Percentiles rank a stretch among this genome's conserved stretches.
Conservation (phyloP, 2,888 invertebrate species). For the Dynastes maya region DNA sequence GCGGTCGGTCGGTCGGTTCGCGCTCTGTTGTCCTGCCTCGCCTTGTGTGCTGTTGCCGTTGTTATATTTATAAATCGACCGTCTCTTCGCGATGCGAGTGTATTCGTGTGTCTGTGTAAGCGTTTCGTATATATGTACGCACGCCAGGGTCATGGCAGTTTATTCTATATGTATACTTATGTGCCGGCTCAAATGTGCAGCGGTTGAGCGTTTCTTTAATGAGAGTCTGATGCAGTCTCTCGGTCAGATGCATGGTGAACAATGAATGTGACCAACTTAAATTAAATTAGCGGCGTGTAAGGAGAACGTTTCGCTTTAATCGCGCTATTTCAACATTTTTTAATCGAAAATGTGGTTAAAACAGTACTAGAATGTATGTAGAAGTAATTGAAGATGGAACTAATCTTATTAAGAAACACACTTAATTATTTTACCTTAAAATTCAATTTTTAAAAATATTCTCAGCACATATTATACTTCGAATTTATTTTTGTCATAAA, state of each 20-base stretch:
- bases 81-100: conserved; percentile 26
- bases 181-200: conserved; percentile 42
- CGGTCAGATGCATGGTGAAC: conserved; percentile 29
- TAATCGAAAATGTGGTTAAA: background rate
- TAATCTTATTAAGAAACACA: no score
- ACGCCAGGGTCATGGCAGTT: conserved; percentile 45
- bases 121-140: conserved; percentile 38
- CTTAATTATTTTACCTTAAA: no score
- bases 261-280: conserved; percentile 36
- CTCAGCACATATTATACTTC: no score
- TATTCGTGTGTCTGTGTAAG: conserved; percentile 36
- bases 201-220: conserved; percentile 44
- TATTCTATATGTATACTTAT: conserved; percentile 44
- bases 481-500: no score
- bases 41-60: conserved; percentile 33
- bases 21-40: conserved; percentile 22
- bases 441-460: no score
- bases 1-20: conserved; percentile 23
- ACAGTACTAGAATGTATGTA: background rate
- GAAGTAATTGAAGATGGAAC: no score
- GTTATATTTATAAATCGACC: conserved; percentile 41
- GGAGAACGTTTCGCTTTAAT: conserved; percentile 22
- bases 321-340: background rate
- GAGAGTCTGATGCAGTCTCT: conserved; percentile 38
- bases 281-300: conserved; percentile 34